A percentile compares a stretch with the other conserved stretches of the same genome.
Conservation (phyloP, 2,888 invertebrate species). For the Oligia strigilis region DNA sequence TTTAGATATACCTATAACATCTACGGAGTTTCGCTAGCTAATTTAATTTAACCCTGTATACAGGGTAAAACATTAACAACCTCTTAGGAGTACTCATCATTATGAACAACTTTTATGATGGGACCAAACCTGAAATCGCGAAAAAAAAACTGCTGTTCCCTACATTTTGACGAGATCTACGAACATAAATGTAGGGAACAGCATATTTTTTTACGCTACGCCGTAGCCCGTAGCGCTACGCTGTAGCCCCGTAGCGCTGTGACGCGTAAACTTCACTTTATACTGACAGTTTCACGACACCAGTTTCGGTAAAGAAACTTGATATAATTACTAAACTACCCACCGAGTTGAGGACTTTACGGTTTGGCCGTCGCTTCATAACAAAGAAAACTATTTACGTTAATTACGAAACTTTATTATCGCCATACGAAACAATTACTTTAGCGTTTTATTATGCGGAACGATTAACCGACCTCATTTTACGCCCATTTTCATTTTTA, state of each 20-base stretch:
- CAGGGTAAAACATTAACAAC: too few species aligned
- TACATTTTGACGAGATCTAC: too few species aligned
- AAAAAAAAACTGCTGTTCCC: too few species aligned
- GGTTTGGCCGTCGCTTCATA: slow-evolving; percentile 43
- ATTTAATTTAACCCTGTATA: too few species aligned
- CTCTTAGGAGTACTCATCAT: too few species aligned
- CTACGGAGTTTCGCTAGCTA: too few species aligned
- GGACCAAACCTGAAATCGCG: too few species aligned
- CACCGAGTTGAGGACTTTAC: slow-evolving; percentile 41
- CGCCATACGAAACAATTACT: slow-evolving; percentile 60
- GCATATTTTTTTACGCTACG: background rate
- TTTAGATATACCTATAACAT: too few species aligned
- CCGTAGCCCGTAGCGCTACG: background rate
- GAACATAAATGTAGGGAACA: too few species aligned
- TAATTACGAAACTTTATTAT: slow-evolving; percentile 63
- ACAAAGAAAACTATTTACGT: slow-evolving; percentile 63
- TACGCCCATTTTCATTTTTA: slow-evolving; percentile 64
- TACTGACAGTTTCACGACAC: slow-evolving; percentile 24
- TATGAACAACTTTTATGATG: too few species aligned
- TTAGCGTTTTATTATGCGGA: slow-evolving; percentile 58
- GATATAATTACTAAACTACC: slow-evolving; percentile 46
- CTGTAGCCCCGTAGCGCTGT: slow-evolving; percentile 5
- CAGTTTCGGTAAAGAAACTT: slow-evolving; percentile 50
- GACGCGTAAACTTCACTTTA: slow-evolving; percentile 16
- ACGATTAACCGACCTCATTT: slow-evolving; percentile 61